phyloP scores from a whole-genome alignment of 2,888 invertebrate genomes.

The Drosophila recens region DNA sequence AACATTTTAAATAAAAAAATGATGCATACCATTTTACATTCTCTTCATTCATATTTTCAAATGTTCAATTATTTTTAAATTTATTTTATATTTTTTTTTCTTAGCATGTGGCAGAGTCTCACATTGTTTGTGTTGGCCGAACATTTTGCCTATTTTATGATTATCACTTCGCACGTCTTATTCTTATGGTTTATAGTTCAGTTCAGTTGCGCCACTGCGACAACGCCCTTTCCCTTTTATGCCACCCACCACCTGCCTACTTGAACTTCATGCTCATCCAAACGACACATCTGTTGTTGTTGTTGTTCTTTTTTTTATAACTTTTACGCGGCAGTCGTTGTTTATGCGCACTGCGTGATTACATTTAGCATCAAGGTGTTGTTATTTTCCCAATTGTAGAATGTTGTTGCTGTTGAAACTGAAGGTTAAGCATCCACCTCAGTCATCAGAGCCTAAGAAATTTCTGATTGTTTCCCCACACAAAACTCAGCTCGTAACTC shows the following conservation, averaged over 20 bases:
- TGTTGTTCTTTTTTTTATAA: constrained; percentile 40
- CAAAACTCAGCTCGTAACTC: constrained; percentile 32
- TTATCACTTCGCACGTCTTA: constrained; percentile 61
- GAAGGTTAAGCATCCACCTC: constrained; percentile 35
- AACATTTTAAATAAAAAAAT: too few relatives aligned
- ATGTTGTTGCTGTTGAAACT: constrained; percentile 20
- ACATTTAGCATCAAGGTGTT: constrained; percentile 63
- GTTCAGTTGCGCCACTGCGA: constrained; percentile 54
- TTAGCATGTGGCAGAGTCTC: constrained; percentile 7
- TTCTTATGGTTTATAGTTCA: constrained; percentile 60
- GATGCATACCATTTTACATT: too few relatives aligned
- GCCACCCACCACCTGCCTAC: constrained; percentile 10
- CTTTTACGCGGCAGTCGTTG: constrained; percentile 59
- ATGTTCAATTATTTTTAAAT: too few relatives aligned
- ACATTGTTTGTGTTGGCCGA: constrained; percentile 16
- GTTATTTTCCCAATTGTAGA: constrained; percentile 10
- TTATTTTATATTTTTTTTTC: neutral
- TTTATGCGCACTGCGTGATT: constrained; percentile 76
- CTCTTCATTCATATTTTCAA: too few relatives aligned
- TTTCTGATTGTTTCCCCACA: constrained; percentile 30
- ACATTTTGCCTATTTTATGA: constrained; percentile 38
- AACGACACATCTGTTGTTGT: constrained; percentile 30
- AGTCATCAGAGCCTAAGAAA: constrained; percentile 23
- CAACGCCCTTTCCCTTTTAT: constrained; percentile 4
- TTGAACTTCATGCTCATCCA: constrained; percentile 33